phyloP scores from a whole-genome alignment of 2,797 vertebrate genomes.

The Propithecus perrieri region DNA sequence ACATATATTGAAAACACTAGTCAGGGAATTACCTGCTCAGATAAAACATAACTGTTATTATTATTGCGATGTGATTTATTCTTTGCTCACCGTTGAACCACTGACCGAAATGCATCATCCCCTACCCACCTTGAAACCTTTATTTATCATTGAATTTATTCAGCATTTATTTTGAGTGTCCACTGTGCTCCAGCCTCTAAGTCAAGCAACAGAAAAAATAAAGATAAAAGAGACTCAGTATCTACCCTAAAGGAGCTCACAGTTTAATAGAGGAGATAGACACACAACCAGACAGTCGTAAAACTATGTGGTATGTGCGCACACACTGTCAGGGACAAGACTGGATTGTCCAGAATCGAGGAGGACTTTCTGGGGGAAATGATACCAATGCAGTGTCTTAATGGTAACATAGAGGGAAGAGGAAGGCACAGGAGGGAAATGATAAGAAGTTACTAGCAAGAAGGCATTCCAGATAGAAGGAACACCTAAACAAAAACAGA shows the following conservation, averaged over 20 bases:
- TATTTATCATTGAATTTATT: background rate
- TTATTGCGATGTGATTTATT: background rate
- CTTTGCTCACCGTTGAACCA: background rate
- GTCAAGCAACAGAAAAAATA: background rate
- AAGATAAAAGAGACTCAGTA: background rate
- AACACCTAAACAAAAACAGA: background rate
- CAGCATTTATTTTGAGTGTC: background rate
- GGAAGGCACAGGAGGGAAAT: fast-evolving
- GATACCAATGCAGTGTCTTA: background rate
- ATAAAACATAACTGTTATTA: background rate
- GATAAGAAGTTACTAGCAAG: background rate
- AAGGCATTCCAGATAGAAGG: background rate
- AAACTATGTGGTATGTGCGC: background rate
- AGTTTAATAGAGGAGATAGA: background rate
- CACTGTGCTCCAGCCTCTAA: background rate
- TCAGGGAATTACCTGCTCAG: background rate
- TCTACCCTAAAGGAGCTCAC: background rate
- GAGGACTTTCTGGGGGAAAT: background rate
- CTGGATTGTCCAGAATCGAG: background rate
- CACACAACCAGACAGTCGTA: background rate
- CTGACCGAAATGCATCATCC: background rate
- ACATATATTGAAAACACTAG: background rate
- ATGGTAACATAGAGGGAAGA: background rate
- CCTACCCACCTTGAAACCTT: background rate
- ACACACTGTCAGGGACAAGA: background rate